A percentile compares a stretch with the other conserved stretches of the same genome.
These are phyloP conservation scores for Muntiacus reevesi DNA, from an alignment of 2,113 vertebrate species.

Conservation along the genomic window DNA sequence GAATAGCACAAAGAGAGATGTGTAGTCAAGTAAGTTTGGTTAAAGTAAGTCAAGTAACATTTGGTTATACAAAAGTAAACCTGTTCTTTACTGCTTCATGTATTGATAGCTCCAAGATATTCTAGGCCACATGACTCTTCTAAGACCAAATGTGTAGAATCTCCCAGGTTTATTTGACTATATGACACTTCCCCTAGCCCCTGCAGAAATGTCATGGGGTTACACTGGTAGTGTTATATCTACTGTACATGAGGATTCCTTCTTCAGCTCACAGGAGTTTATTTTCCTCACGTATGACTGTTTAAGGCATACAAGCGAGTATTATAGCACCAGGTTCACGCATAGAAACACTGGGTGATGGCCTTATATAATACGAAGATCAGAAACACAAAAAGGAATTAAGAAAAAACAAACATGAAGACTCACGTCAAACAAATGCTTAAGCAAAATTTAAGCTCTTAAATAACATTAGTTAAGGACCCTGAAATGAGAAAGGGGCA, in stretches of 20 bases:
- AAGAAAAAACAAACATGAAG: neutral
- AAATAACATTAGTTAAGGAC: neutral
- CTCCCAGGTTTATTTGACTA: conserved; percentile 4
- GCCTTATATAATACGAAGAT: neutral
- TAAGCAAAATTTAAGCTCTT: neutral
- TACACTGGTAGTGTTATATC: neutral
- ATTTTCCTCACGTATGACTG: neutral
- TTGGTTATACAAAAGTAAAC: neutral
- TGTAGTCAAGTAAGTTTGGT: neutral
- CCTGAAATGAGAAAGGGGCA: neutral
- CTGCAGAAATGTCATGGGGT: neutral
- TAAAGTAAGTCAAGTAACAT: neutral
- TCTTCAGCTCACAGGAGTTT: conserved; percentile 5
- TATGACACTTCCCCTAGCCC: neutral
- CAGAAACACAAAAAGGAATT: neutral
- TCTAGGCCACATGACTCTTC: neutral
- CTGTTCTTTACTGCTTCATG: neutral
- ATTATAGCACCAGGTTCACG: neutral
- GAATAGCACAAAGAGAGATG: neutral
- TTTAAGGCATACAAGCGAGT: neutral
- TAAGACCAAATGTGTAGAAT: neutral
- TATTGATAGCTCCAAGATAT: neutral
- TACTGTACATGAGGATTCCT: neutral
- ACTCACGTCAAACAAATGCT: conserved; percentile 15
- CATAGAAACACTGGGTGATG: neutral